Percentiles rank a stretch among this genome's conserved stretches.
Conservation (phyloP, 1,140 invertebrate species). For the Callitettix versicolor region DNA sequence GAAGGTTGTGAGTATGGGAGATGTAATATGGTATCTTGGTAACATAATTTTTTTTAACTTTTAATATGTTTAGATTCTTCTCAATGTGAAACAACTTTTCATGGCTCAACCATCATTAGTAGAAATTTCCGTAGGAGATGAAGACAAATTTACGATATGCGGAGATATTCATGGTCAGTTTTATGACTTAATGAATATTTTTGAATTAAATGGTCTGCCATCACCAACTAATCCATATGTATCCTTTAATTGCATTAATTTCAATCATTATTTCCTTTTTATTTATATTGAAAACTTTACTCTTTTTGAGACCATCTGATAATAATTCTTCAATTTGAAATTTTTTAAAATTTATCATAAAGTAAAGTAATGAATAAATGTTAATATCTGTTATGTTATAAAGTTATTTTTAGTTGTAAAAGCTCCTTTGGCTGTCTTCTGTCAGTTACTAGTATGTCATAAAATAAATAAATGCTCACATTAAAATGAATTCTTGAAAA, state of each 20-base stretch:
- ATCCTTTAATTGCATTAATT: conserved; percentile 37
- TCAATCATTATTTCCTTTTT: background rate
- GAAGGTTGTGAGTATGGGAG: too few species aligned
- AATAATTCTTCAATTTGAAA: too few species aligned
- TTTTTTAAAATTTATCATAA: too few species aligned
- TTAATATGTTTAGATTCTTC: conserved; percentile 62
- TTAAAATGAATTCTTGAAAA: too few species aligned
- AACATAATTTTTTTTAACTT: too few species aligned
- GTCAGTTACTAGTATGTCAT: too few species aligned
- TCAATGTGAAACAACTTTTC: conserved; percentile 81
- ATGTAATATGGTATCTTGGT: too few species aligned
- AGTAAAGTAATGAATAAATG: too few species aligned
- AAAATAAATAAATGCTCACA: too few species aligned
- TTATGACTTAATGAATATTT: conserved; percentile 97
- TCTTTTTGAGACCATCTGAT: background rate
- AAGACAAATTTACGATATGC: conserved; percentile 94
- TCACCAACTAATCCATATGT: conserved; percentile 93
- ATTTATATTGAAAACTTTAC: background rate
- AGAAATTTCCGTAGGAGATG: conserved; percentile 76
- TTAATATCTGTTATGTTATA: too few species aligned
- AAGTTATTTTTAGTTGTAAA: too few species aligned
- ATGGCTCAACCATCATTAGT: conserved; percentile 77
- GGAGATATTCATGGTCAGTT: conserved; percentile 99
- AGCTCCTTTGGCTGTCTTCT: too few species aligned
- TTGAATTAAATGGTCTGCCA: conserved; percentile 91